These are phyloP conservation scores for Cantharis lateralis DNA, from an alignment of 2,888 invertebrate genomes.

Conservation along the genomic window DNA sequence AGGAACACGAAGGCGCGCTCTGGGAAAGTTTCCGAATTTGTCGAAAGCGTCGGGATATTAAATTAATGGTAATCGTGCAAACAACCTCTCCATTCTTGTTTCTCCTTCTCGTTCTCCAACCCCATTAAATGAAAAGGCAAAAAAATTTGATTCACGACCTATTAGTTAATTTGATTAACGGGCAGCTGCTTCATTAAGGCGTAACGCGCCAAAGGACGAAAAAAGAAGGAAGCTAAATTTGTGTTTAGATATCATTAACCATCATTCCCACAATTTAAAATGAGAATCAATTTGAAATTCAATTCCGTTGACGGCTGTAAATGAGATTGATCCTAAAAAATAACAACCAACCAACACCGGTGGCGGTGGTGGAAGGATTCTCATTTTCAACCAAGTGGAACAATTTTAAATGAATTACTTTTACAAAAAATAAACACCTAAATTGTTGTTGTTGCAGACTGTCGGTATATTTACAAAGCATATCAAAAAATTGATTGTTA, in stretches of 20 bases:
- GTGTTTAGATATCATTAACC: conserved; percentile 37
- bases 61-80: conserved; percentile 6
- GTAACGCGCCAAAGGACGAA: conserved; percentile 5
- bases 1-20: conserved; percentile 15
- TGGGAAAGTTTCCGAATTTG: conserved; percentile 3
- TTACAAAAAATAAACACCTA: conserved; percentile 19
- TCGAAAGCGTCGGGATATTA: conserved; percentile 8
- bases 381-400: conserved; percentile 32
- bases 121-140: not conserved
- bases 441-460: conserved; percentile 19
- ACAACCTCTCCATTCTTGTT: not conserved
- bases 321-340: conserved; percentile 35
- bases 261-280: conserved; percentile 33
- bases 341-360: conserved; percentile 20
- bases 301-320: conserved; percentile 33
- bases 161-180: not conserved
- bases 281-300: conserved; percentile 35
- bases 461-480: conserved; percentile 10
- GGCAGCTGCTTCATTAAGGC: conserved; percentile 14
- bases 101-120: not conserved
- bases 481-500: conserved; percentile 2
- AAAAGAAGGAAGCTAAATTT: conserved; percentile 8
- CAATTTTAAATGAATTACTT: conserved; percentile 17
- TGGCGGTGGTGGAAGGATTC: conserved; percentile 23
- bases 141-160: not conserved